A percentile compares a stretch with the other conserved stretches of the same genome.
phyloP scores from a whole-genome alignment of 2,797 vertebrate genomes.

The Gymnopithys bicolor region DNA sequence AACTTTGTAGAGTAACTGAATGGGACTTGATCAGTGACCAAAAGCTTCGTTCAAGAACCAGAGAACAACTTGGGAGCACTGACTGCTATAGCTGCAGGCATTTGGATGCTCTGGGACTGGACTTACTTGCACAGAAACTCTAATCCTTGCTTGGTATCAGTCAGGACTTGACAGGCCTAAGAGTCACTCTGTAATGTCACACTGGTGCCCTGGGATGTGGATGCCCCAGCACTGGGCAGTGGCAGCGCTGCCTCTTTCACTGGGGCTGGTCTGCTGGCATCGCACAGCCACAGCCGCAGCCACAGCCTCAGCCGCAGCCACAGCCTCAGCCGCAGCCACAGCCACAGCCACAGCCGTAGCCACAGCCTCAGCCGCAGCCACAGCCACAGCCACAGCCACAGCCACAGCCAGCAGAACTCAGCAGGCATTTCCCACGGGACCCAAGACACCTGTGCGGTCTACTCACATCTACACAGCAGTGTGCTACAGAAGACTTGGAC shows the following conservation, averaged over 20 bases:
- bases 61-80: not conserved
- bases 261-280: not conserved
- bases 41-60: not conserved
- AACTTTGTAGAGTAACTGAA: not conserved
- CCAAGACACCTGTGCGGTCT: rapidly evolving
- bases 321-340: not conserved
- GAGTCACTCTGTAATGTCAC: not conserved
- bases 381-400: not conserved
- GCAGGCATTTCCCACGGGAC: rapidly evolving
- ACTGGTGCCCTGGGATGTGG: rapidly evolving
- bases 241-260: rapidly evolving
- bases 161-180: not conserved
- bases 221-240: not conserved
- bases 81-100: not conserved
- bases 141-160: not conserved
- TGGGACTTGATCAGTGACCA: not conserved
- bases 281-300: not conserved
- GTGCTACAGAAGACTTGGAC: not conserved
- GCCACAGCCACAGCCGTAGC: not conserved
- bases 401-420: not conserved
- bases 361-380: no score
- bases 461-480: rapidly evolving
- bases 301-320: no score
- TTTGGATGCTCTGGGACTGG: not conserved
- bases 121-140: not conserved